Conservation (phyloP, 2,113 vertebrate species). For the Prionailurus bengalensis region DNA sequence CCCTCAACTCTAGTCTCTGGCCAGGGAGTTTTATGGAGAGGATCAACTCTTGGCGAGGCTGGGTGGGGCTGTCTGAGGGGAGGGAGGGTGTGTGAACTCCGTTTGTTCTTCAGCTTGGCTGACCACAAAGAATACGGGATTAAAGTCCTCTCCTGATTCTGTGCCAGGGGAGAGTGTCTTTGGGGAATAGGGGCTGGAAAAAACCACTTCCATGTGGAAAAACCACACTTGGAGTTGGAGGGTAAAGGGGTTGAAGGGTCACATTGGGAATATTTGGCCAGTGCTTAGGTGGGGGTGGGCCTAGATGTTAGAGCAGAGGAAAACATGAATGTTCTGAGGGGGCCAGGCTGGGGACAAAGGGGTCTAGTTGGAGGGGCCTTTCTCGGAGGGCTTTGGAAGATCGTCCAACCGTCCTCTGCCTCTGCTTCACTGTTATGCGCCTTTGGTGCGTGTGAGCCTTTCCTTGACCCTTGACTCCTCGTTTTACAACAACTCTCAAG, state of each 20-base stretch:
- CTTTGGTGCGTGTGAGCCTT: neutral
- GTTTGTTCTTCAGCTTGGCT: neutral
- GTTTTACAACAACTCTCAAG: neutral
- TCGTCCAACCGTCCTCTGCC: neutral
- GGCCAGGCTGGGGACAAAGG: too few relatives aligned
- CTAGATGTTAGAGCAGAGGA: neutral
- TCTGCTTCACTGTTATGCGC: neutral
- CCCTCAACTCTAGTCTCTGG: neutral
- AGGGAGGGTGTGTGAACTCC: neutral
- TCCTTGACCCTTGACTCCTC: neutral
- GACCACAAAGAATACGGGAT: neutral
- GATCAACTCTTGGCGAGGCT: neutral
- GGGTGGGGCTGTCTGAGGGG: neutral
- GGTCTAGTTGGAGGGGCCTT: neutral
- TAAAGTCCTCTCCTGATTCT: neutral
- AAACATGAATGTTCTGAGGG: neutral
- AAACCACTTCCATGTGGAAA: neutral
- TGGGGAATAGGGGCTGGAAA: slow-evolving; percentile 5
- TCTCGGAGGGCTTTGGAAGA: neutral
- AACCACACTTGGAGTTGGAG: neutral
- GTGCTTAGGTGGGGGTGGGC: neutral
- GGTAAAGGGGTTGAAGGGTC: neutral
- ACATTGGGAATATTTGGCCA: neutral
- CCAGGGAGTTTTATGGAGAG: slow-evolving; percentile 7
- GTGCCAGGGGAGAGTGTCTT: neutral